phyloP scores from a whole-genome alignment of 2,797 vertebrate genomes.

The Orientallactaga sibirica region DNA sequence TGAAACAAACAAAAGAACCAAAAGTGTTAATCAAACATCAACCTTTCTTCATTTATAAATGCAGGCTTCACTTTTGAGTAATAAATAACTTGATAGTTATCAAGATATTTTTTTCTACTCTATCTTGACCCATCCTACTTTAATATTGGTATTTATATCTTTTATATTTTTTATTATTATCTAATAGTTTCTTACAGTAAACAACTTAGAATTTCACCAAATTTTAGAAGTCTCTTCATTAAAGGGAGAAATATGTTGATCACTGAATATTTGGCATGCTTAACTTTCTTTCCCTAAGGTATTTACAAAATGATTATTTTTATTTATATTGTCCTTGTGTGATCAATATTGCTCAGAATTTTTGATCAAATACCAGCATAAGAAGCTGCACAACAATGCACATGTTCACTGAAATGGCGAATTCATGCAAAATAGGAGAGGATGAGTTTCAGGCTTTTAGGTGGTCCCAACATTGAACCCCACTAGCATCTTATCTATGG shows the following conservation, averaged over 20 bases:
- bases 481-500: accelerated
- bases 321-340: not conserved
- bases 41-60: not conserved
- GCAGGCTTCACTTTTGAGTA: not conserved
- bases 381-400: not conserved
- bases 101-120: not conserved
- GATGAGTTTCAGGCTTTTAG: not conserved
- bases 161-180: not conserved
- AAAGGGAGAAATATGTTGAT: not conserved
- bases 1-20: not conserved
- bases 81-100: not conserved
- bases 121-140: too few species aligned
- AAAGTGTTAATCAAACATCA: not conserved
- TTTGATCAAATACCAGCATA: not conserved
- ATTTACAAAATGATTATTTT: not conserved
- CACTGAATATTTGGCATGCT: not conserved
- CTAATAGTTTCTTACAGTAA: not conserved
- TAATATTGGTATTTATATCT: not conserved
- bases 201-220: not conserved
- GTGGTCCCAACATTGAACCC: not conserved
- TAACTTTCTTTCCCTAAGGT: not conserved
- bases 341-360: not conserved
- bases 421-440: not conserved
- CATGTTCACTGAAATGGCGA: not conserved
- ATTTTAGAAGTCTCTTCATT: not conserved